These are phyloP conservation scores for silkworm (Bombyx mori) DNA, from an alignment of 1,140 invertebrate genomes.

Conservation along the genomic window DNA sequence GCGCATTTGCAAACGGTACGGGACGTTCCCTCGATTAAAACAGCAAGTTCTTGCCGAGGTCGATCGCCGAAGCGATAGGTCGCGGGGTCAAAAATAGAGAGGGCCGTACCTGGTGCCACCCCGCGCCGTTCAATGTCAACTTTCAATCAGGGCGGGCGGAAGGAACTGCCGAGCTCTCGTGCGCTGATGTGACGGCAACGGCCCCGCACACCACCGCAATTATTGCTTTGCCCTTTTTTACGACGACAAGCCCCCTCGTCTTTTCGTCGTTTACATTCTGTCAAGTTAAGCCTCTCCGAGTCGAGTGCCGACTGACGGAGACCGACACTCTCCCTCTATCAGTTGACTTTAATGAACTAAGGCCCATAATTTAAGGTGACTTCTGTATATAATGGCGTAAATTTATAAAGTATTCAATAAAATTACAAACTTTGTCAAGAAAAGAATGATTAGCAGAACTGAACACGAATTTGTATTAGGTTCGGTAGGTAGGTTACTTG, in stretches of 20 bases:
- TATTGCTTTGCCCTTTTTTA: conserved; percentile 39
- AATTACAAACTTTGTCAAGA: too few species aligned
- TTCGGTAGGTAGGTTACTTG: too few species aligned
- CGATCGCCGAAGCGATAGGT: conserved; percentile 60
- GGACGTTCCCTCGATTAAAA: conserved; percentile 53
- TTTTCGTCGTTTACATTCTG: conserved; percentile 24
- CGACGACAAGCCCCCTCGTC: conserved; percentile 17
- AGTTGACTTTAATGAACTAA: too few species aligned
- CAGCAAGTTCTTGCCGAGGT: conserved; percentile 51
- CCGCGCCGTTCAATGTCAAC: conserved; percentile 59
- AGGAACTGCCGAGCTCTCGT: conserved; percentile 36
- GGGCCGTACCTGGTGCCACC: conserved; percentile 61
- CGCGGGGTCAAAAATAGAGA: conserved; percentile 62
- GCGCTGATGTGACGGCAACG: conserved; percentile 15
- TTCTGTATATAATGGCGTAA: too few species aligned
- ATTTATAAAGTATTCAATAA: too few species aligned
- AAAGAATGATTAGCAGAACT: too few species aligned
- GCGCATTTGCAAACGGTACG: conserved; percentile 44
- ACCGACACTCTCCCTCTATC: conserved; percentile 1
- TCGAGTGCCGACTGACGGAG: conserved; percentile 21
- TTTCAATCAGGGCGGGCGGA: conserved; percentile 58
- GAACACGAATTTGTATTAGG: too few species aligned
- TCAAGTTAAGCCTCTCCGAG: conserved; percentile 31
- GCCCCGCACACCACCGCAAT: conserved; percentile 27
- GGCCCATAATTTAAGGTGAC: too few species aligned